These are phyloP conservation scores for Crotalus tigris DNA, from an alignment of 2,113 vertebrate genomes.

Conservation along the genomic window DNA sequence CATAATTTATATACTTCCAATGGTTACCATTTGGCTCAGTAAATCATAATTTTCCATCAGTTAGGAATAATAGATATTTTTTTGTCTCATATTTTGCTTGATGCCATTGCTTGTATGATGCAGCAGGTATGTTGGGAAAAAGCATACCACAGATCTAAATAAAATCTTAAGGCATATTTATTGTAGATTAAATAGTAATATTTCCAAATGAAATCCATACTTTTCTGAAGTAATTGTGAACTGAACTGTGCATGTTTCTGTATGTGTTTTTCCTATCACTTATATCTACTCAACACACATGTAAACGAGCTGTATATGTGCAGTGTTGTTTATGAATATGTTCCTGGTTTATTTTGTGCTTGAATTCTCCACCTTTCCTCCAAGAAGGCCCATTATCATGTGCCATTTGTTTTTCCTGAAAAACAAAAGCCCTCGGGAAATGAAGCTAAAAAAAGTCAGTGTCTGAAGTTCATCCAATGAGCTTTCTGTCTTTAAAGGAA, in stretches of 20 bases:
- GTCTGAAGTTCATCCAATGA: background rate
- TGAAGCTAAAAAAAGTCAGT: background rate
- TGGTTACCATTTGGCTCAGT: conserved; percentile 18
- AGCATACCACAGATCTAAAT: background rate
- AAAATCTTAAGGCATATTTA: background rate
- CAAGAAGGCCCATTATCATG: background rate
- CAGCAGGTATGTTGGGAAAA: background rate
- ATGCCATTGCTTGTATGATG: background rate
- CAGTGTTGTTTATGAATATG: background rate
- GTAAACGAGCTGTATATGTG: no score
- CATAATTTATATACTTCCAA: background rate
- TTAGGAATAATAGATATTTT: conserved; percentile 23
- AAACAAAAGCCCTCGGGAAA: background rate
- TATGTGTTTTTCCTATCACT: background rate
- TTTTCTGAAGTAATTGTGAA: background rate
- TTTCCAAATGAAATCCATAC: background rate
- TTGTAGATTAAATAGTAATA: background rate
- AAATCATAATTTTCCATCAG: background rate
- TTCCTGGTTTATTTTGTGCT: background rate
- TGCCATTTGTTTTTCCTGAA: background rate
- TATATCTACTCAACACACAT: background rate
- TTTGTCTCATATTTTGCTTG: background rate
- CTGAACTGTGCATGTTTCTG: background rate
- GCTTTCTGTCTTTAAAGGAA: background rate
- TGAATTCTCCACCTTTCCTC: background rate